Evolutionary conservation across 2,113 vertebrate species (phyloP), one percentile per base, ranked within the genome.

Genomic region (Circaetus cinerascens): DNA sequence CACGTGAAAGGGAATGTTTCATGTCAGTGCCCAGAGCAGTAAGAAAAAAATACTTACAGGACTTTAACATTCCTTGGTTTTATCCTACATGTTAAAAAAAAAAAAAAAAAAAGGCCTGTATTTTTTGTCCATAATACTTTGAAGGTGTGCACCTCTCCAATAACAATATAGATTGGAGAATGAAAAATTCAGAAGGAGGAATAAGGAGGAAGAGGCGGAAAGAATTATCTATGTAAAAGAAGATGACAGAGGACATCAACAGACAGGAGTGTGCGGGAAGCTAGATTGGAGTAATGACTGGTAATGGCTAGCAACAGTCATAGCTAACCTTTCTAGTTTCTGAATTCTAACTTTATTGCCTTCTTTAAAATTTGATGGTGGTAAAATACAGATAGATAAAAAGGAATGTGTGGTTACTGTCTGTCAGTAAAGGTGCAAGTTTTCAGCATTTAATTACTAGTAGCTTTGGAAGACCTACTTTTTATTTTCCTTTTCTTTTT

Each of bases 1-100:
- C 0, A 0, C 0, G 1, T 38, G 29, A 63, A 46, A 57, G 14
- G 11, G 18, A 55, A 46, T 10, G 1, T 30, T 90, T 68, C 15
- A 23, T 14, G 13, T 27, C 57, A 60, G 51, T 56, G 16, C 15
- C 7, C 20, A 55, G 9, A 56, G 19, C 41, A 74, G 13, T 46
- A 63, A 80, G 18, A 90, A 88, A 86, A 73, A 68, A 8, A 27
- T 66, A 25, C 5, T 72, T 36, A 11, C 10, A 84, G 26, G 20
- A 71, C 8, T 21, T 88, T 21, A 23, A 3, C 7, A 13, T 56
- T 71, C 21, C 17, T 67, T 71, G 7, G 16, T 27, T 91, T 75
- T 56, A 26, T n/a, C 90, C 9, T 59, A 14, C 4, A 38, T 4
- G 2, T 73, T 55, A n/a, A 26, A 34, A 57, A n/a, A 75, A 48